Conservation (phyloP, 2,113 vertebrate species). For the Oryzias curvinotus region DNA sequence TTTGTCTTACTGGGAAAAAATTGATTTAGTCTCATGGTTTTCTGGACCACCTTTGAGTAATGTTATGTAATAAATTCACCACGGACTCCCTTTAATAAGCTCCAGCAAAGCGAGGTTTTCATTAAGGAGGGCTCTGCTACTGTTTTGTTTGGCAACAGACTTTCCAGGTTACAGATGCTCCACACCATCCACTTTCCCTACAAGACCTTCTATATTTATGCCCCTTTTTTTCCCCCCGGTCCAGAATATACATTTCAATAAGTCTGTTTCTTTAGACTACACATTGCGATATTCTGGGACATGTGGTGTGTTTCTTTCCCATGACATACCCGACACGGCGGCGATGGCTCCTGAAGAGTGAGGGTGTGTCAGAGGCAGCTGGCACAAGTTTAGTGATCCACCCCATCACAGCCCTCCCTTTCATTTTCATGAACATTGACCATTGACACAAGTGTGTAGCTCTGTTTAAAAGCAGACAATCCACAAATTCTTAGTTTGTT, state of each 20-base stretch:
- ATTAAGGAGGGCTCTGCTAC: slow-evolving; percentile 12
- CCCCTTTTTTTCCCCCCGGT: slow-evolving; percentile 45
- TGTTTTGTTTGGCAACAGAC: slow-evolving; percentile 49
- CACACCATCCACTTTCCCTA: slow-evolving; percentile 18
- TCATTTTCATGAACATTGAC: slow-evolving; percentile 15
- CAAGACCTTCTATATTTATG: slow-evolving; percentile 29
- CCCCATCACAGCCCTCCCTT: slow-evolving; percentile 21
- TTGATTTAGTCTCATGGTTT: no score
- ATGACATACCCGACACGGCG: no score
- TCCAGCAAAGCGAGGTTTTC: no score
- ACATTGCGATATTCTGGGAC: not conserved
- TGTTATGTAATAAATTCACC: no score
- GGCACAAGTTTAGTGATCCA: slow-evolving; percentile 48
- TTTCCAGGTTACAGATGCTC: slow-evolving; percentile 10
- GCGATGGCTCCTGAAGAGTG: no score
- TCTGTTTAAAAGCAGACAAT: slow-evolving; percentile 2
- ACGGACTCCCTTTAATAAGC: no score
- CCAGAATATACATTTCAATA: slow-evolving; percentile 9
- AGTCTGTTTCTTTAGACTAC: slow-evolving; percentile 42
- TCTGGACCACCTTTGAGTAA: no score
- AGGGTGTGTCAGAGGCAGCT: slow-evolving; percentile 45
- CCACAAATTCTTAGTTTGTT: not conserved
- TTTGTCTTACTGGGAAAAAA: no score
- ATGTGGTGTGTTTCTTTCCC: slow-evolving; percentile 7
- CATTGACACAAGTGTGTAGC: not conserved